These are phyloP conservation scores for Amphiprion clarkii DNA, from an alignment of 2,797 vertebrate genomes.

Conservation along the genomic window DNA sequence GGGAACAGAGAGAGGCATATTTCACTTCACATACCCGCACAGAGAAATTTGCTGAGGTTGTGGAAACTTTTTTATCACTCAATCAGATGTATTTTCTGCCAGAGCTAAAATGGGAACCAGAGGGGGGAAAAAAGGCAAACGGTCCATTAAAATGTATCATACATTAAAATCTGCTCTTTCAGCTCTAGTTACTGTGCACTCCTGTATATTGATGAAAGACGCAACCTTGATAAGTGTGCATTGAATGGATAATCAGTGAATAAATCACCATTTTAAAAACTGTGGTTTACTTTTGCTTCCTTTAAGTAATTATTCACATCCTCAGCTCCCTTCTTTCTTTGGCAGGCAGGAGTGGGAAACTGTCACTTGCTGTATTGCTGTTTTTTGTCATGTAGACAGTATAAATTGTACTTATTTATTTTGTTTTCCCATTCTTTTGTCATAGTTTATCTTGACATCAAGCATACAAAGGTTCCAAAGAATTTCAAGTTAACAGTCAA, in stretches of 20 bases:
- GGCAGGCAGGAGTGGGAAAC: conserved; percentile 6
- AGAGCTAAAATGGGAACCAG: conserved; percentile 29
- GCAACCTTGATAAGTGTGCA: not conserved
- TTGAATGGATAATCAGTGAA: conserved; percentile 18
- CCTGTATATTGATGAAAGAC: conserved; percentile 22
- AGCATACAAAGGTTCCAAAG: not conserved
- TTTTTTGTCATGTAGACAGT: not conserved
- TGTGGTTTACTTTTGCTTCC: not conserved
- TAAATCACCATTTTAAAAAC: not conserved
- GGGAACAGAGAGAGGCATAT: conserved; percentile 61
- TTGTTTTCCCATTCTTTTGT: not conserved
- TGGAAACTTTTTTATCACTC: conserved; percentile 63
- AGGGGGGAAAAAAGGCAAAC: conserved; percentile 13
- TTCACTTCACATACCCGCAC: conserved; percentile 55
- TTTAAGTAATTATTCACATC: not conserved
- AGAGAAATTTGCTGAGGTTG: conserved; percentile 77
- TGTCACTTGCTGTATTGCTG: not conserved
- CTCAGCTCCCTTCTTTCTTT: not conserved
- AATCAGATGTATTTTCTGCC: conserved; percentile 43
- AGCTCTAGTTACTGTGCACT: conserved; percentile 15
- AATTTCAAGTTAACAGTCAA: conserved; percentile 39
- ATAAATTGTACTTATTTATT: not conserved
- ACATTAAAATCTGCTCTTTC: conserved; percentile 53
- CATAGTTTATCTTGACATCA: not conserved
- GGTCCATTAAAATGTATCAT: conserved; percentile 42